phyloP scores from a whole-genome alignment of 2,113 vertebrate species.

The Crotophaga sulcirostris region DNA sequence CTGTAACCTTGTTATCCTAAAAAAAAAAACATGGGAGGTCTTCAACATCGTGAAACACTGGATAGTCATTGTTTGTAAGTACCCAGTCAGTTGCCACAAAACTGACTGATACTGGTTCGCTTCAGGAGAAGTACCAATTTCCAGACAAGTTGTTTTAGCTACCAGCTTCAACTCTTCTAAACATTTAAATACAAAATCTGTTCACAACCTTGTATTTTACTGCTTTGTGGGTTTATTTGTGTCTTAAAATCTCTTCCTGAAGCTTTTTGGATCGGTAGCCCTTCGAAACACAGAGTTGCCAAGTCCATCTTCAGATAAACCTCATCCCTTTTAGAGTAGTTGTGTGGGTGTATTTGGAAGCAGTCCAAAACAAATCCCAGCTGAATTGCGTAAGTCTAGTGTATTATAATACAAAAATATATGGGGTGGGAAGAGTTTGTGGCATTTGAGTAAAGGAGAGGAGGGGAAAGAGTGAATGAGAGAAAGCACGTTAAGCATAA shows the following conservation, averaged over 20 bases:
- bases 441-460: not conserved
- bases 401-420: slow-evolving; percentile 22
- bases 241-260: not conserved
- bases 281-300: not conserved
- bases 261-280: not conserved
- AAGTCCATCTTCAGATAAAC: not conserved
- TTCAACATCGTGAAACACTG: not conserved
- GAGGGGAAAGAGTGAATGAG: not conserved
- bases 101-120: not conserved
- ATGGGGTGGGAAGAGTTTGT: not conserved
- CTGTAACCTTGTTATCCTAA: not conserved
- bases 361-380: slow-evolving; percentile 39
- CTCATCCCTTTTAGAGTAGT: slow-evolving; percentile 1
- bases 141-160: not conserved
- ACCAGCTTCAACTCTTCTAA: not conserved
- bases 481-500: not conserved
- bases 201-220: not conserved
- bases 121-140: not conserved
- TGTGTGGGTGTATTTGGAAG: slow-evolving; percentile 46
- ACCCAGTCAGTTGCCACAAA: not conserved
- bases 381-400: slow-evolving; percentile 8
- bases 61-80: not conserved
- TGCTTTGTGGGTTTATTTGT: not conserved
- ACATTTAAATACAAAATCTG: not conserved
- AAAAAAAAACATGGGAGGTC: not conserved